Evolutionary conservation across 2,888 invertebrate genomes (phyloP).

Genomic region (Metallyticus violacea): DNA sequence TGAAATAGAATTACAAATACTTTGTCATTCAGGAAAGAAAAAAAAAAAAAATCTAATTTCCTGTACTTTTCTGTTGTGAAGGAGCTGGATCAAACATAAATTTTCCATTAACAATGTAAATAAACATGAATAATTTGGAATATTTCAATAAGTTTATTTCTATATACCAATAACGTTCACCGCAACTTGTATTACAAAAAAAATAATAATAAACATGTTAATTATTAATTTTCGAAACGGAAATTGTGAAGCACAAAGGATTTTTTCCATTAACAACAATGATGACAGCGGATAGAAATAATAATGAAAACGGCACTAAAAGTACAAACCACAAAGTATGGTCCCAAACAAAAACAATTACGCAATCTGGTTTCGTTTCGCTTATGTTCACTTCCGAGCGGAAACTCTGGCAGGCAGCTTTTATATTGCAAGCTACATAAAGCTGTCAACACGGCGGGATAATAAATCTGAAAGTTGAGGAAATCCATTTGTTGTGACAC

Average conservation of each 20-base stretch:
- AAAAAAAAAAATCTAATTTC: too few relatives aligned
- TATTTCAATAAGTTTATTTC: too few relatives aligned
- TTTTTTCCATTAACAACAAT: not conserved
- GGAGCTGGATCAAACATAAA: too few relatives aligned
- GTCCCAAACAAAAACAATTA: not conserved
- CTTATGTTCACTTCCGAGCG: not conserved
- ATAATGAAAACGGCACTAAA: not conserved
- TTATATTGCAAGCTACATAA: not conserved
- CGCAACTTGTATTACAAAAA: too few relatives aligned
- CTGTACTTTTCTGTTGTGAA: too few relatives aligned
- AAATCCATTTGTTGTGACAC: not conserved
- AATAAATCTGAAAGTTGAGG: not conserved
- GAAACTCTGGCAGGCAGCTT: not conserved
- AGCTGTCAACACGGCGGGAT: not conserved
- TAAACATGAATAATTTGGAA: too few relatives aligned
- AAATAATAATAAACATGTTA: too few relatives aligned
- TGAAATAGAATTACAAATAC: too few relatives aligned
- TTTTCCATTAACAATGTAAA: too few relatives aligned
- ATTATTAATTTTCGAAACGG: not conserved
- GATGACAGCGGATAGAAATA: not conserved
- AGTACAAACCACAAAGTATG: not conserved
- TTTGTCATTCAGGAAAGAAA: too few relatives aligned
- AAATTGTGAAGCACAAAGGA: not conserved
- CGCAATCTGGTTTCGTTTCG: not conserved
- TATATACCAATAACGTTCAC: too few relatives aligned